A percentile compares a stretch with the other conserved stretches of the same genome.
Evolutionary conservation across 2,113 vertebrate genomes (phyloP).

Genomic region (Corythoichthys haematopterus): DNA sequence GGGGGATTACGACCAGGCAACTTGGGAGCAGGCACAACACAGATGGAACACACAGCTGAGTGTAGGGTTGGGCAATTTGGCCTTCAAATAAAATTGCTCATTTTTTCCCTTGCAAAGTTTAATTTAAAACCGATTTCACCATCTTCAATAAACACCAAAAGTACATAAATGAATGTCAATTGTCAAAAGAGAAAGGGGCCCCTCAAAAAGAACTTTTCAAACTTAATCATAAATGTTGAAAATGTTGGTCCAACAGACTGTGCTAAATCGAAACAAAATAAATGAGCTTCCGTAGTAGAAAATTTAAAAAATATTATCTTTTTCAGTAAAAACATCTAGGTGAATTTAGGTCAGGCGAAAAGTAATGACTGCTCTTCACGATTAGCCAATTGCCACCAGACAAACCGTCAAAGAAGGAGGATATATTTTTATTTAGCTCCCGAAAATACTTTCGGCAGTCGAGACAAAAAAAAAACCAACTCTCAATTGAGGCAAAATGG

Average conservation of each 20-base stretch:
- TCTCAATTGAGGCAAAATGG: slow-evolving; percentile 33
- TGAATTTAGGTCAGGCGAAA: too few species aligned
- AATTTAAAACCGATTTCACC: neutral
- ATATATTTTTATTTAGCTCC: neutral
- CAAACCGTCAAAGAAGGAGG: too few species aligned
- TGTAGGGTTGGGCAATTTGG: slow-evolving; percentile 24
- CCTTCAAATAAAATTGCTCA: neutral
- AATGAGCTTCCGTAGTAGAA: too few species aligned
- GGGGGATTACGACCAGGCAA: slow-evolving; percentile 59
- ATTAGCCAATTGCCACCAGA: too few species aligned
- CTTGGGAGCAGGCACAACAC: slow-evolving; percentile 48
- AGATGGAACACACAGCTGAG: slow-evolving; percentile 49
- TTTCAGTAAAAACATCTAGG: too few species aligned
- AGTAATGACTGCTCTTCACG: too few species aligned
- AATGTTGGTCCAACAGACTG: slow-evolving; percentile 11
- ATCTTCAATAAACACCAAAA: neutral
- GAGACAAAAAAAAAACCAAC: slow-evolving; percentile 27
- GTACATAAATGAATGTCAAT: neutral
- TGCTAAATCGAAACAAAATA: slow-evolving; percentile 9
- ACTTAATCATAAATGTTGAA: neutral
- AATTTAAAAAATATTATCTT: too few species aligned
- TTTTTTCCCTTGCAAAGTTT: neutral
- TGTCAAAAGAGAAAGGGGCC: neutral
- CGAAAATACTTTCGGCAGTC: slow-evolving; percentile 17
- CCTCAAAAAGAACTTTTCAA: neutral